phyloP scores from a whole-genome alignment of 2,888 invertebrate species.

The Arrhopalites spinosus region DNA sequence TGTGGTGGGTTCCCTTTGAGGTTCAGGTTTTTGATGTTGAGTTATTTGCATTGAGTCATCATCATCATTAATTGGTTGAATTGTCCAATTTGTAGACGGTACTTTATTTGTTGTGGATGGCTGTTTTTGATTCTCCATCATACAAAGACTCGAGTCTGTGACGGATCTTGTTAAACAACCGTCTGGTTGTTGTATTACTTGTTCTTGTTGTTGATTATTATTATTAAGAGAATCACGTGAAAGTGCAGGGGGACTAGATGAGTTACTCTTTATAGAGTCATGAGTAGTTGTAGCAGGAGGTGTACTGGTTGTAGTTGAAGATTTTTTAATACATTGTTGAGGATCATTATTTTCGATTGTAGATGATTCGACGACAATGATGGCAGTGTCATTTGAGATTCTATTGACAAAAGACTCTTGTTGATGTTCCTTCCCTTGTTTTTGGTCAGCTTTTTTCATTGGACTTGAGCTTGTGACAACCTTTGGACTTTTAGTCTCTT shows the following conservation, averaged over 20 bases:
- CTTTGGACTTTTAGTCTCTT: neutral
- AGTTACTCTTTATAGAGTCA: conserved; percentile 20
- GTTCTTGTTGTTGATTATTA: neutral
- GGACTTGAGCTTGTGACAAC: conserved; percentile 8
- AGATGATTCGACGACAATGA: neutral
- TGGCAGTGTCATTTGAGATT: conserved; percentile 55
- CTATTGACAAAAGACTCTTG: conserved; percentile 44
- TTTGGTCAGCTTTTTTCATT: neutral
- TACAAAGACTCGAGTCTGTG: conserved; percentile 51
- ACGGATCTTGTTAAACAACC: conserved; percentile 47
- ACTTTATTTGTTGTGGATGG: conserved; percentile 2
- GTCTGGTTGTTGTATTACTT: neutral
- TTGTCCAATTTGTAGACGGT: conserved; percentile 13
- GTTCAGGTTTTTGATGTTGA: conserved; percentile 42
- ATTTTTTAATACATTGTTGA: conserved; percentile 5
- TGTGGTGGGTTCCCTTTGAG: conserved; percentile 42
- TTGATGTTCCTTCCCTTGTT: neutral
- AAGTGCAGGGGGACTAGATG: conserved; percentile 56
- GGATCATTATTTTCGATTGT: neutral
- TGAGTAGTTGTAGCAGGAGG: neutral
- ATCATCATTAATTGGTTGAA: conserved; percentile 26
- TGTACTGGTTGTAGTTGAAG: no score
- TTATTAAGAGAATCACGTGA: conserved; percentile 38
- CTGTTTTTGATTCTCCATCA: neutral
- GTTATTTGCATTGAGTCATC: conserved; percentile 10